A percentile compares a stretch with the other conserved stretches of the same genome.
Evolutionary conservation across 2,797 vertebrate species (phyloP).

Genomic region (Anguilla pacifica): DNA sequence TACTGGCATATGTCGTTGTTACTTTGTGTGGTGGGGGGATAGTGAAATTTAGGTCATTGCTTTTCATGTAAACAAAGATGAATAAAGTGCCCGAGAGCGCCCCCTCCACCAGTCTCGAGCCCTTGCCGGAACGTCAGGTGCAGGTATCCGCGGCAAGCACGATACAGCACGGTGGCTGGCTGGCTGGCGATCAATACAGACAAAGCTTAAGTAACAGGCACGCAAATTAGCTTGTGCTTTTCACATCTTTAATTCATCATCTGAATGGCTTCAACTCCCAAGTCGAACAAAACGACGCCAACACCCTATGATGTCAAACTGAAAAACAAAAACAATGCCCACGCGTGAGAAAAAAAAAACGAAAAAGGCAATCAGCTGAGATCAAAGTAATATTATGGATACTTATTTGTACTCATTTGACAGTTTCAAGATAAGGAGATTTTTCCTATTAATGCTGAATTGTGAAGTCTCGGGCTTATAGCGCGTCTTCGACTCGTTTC

Average conservation of each 20-base stretch:
- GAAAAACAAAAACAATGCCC: not conserved
- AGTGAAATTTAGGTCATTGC: slow-evolving; percentile 53
- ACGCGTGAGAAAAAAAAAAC: not conserved
- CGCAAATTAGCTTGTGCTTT: not conserved
- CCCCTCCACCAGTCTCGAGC: slow-evolving; percentile 59
- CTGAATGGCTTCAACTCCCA: not conserved
- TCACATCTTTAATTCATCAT: not conserved
- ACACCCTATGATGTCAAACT: not conserved
- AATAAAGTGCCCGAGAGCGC: slow-evolving; percentile 63
- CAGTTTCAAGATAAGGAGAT: no score
- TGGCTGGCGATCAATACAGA: not conserved
- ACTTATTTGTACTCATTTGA: no score
- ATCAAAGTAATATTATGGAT: not conserved
- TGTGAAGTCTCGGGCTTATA: no score
- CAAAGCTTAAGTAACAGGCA: not conserved
- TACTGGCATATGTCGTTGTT: not conserved
- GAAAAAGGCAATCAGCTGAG: not conserved
- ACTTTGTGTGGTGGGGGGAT: slow-evolving; percentile 3
- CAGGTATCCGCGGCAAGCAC: not conserved
- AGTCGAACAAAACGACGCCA: not conserved
- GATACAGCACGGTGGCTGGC: not conserved
- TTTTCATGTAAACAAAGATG: slow-evolving; percentile 75
- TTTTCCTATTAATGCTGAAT: no score
- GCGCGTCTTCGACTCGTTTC: no score
- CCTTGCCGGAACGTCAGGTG: not conserved